phyloP scores from a whole-genome alignment of 2,113 vertebrate genomes.

The Bettongia penicillata region DNA sequence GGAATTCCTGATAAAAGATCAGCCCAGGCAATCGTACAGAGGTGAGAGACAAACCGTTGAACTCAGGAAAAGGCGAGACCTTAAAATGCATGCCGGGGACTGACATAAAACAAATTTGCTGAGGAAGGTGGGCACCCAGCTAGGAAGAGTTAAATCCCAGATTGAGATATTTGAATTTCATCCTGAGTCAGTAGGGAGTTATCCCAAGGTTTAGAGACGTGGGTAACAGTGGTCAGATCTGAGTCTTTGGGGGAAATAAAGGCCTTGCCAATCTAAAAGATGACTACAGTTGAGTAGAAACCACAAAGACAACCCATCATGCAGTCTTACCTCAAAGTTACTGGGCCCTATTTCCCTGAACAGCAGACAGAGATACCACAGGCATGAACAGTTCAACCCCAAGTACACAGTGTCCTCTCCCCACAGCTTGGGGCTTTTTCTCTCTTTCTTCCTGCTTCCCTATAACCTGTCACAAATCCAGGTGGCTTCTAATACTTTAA shows the following conservation, averaged over 20 bases:
- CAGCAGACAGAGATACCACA: background rate
- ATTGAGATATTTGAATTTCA: background rate
- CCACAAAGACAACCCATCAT: background rate
- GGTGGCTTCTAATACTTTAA: background rate
- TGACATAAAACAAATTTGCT: background rate
- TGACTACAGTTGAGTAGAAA: background rate
- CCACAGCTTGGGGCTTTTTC: background rate
- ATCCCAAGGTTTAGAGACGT: background rate
- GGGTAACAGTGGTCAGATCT: background rate
- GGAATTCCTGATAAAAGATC: background rate
- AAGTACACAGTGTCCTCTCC: background rate
- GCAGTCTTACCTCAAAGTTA: background rate
- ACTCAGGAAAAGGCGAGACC: background rate
- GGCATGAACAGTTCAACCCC: background rate
- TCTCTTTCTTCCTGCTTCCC: slow-evolving; percentile 19
- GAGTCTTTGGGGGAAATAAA: background rate
- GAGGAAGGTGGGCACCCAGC: background rate
- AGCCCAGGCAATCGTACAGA: background rate
- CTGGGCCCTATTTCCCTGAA: background rate
- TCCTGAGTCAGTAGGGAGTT: background rate
- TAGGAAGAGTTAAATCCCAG: background rate
- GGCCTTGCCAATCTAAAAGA: background rate
- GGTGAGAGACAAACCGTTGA: background rate
- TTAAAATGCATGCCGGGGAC: background rate
- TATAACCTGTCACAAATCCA: background rate